Base-by-base conservation (phyloP, 2,888 invertebrate genomes). In the Deilephila elpenor region DNA sequence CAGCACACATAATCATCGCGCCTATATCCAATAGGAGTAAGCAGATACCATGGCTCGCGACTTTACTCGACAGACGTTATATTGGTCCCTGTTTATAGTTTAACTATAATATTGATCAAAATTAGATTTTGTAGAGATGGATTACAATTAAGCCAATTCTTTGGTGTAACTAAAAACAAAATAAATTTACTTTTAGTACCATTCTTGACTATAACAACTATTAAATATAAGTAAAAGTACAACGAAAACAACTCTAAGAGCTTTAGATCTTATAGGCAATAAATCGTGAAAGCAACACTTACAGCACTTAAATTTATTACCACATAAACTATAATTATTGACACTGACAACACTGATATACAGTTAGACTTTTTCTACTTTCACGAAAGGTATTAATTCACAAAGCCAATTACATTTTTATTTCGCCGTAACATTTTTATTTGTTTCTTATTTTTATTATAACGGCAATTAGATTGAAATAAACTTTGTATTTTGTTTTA, bases 301-400 rank as follows among this genome's bases (percentile, higher is more conserved):
- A 67, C 25, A 67, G 11, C 37, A 44, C 44, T 67, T 67, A 25
- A 67, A 44, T 44, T 64, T 64, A 67, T 67, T 67, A 67, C 64
- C 44, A 67, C 64, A 17, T 67, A 67, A 67, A 74, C 59, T 74
- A 67, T 75, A 74, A 77, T 80, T 79, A 76, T 78, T 77, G 67
- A 62, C 62, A 32, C 77, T 78, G 6, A 79, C 81, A 80, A 82
- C 82, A 78, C 75, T 78, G 32, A 11, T 75, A 73, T 76, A 81
- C 82, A 77, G 79, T 79, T 80, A 76, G 73, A 79, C 78, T 81
- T 81, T 82, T 82, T 80, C 80, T 73, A 79, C 81, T 81, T 81
- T 81, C 81, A 78, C 81, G 75, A 60, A 70, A 80, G 77, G 73
- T 73, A 77, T 71, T 75, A 75, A 75, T 75, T 67, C 73, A 77